A percentile compares a stretch with the other conserved stretches of the same genome.
These are phyloP conservation scores for Ornithoptera alexandrae DNA, from an alignment of 2,888 invertebrate genomes.

Conservation along the genomic window DNA sequence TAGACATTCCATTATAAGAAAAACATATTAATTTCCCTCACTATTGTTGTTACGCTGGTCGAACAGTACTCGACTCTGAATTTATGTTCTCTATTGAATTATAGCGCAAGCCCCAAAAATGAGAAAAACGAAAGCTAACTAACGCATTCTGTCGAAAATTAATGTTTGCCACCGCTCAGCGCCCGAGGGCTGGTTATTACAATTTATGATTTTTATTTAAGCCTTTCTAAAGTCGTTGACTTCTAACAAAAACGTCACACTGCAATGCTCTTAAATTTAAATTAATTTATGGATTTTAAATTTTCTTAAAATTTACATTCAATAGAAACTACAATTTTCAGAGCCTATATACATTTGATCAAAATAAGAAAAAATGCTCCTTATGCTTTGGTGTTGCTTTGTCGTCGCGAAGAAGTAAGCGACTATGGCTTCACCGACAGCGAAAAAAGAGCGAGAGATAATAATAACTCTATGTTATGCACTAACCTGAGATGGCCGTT, in stretches of 20 bases:
- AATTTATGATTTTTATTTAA: constrained; percentile 30
- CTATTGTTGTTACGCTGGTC: constrained; percentile 60
- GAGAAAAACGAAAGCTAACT: constrained; percentile 58
- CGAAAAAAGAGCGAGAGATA: too few species aligned
- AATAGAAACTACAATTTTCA: too few species aligned
- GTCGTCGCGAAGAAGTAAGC: too few species aligned
- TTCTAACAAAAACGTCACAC: constrained; percentile 3
- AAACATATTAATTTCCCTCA: constrained; percentile 75
- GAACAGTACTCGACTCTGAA: constrained; percentile 65
- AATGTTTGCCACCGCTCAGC: constrained; percentile 35
- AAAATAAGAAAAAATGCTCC: too few species aligned
- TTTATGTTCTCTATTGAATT: constrained; percentile 73
- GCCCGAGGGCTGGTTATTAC: constrained; percentile 35
- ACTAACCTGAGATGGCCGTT: too few species aligned
- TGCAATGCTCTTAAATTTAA: constrained; percentile 17
- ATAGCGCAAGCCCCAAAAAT: constrained; percentile 54
- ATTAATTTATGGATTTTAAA: background rate
- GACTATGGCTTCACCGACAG: too few species aligned
- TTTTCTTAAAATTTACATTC: too few species aligned
- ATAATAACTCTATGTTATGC: too few species aligned
- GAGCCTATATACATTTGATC: too few species aligned
- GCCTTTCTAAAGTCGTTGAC: constrained; percentile 16
- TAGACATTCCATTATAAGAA: constrained; percentile 77
- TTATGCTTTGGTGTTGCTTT: too few species aligned
- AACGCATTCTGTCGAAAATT: constrained; percentile 43